A percentile compares a stretch with the other conserved stretches of the same genome.
phyloP scores from a whole-genome alignment of 2,888 invertebrate genomes.

The Luffia ferchaultella region DNA sequence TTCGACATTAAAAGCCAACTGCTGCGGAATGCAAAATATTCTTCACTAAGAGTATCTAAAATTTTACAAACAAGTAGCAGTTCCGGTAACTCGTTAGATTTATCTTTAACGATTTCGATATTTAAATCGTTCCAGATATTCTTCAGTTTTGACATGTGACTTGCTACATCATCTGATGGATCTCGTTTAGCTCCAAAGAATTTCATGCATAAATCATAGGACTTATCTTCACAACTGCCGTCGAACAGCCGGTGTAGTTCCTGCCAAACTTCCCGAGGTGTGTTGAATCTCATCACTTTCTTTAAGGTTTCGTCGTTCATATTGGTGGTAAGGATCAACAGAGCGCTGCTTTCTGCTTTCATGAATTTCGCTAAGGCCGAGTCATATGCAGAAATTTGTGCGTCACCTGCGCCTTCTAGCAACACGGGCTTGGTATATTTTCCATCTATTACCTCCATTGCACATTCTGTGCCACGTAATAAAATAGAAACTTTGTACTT shows the following conservation, averaged over 20 bases:
- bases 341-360: neutral
- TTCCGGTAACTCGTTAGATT: neutral
- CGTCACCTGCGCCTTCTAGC: neutral
- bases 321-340: neutral
- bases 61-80: neutral
- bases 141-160: neutral
- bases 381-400: neutral
- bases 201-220: neutral
- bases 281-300: neutral
- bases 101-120: neutral
- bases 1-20: conserved; percentile 6
- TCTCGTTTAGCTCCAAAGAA: neutral
- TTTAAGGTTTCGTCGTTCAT: neutral
- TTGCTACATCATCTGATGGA: neutral
- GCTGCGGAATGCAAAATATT: neutral
- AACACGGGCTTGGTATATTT: neutral
- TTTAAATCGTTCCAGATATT: neutral
- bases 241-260: neutral
- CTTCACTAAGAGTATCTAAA: neutral
- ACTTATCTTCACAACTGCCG: neutral
- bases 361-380: neutral
- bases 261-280: neutral
- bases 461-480: neutral
- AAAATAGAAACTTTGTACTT: neutral
- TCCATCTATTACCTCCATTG: neutral